These are phyloP conservation scores for Crypturellus tataupa DNA, from an alignment of 2,797 vertebrate genomes.

Conservation along the genomic window DNA sequence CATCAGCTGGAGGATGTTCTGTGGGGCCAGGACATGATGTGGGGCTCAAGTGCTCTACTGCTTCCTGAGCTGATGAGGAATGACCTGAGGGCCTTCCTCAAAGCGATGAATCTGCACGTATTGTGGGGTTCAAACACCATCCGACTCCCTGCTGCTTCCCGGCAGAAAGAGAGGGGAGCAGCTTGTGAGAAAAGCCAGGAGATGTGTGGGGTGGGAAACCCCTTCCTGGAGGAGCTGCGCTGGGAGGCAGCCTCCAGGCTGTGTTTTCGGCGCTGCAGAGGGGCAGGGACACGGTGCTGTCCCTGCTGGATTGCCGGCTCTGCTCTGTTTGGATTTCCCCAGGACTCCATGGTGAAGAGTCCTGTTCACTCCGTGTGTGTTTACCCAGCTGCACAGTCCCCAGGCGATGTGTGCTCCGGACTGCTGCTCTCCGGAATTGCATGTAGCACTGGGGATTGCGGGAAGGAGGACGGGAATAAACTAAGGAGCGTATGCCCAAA, in stretches of 20 bases:
- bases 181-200: not conserved
- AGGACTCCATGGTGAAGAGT: constrained; percentile 52
- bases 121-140: no score
- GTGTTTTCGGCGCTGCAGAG: constrained; percentile 23
- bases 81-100: not conserved
- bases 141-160: no score
- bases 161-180: not conserved
- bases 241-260: not conserved
- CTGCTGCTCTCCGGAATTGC: not conserved
- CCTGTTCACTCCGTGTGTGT: constrained; percentile 35
- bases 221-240: not conserved
- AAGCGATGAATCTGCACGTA: not conserved
- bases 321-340: constrained; percentile 48
- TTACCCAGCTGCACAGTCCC: constrained; percentile 69
- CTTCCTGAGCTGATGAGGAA: not conserved
- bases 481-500: not conserved
- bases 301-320: not conserved
- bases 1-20: not conserved
- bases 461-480: not conserved
- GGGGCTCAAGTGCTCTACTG: not conserved
- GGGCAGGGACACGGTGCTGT: not conserved
- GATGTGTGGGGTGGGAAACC: not conserved
- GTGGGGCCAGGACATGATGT: not conserved
- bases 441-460: not conserved
- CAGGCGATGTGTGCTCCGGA: not conserved